Conservation (phyloP, 1,140 invertebrate species). For the Drosophila nigromelanica region DNA sequence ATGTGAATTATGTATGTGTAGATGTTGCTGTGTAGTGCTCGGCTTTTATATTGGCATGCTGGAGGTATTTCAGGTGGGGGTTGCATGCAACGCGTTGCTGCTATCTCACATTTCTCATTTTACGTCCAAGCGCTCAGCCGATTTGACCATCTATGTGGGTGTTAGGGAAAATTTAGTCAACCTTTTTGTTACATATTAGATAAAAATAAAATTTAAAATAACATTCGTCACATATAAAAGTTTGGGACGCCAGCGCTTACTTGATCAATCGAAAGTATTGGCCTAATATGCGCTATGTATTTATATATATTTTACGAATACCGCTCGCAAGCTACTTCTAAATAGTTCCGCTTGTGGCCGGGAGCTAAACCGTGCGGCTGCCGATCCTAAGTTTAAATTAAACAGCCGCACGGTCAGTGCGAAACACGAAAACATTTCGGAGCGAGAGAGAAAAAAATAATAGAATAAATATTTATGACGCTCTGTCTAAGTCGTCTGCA, state of each 20-base stretch:
- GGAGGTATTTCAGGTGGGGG: conserved; percentile 27
- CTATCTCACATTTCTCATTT: conserved; percentile 46
- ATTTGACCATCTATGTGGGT: neutral
- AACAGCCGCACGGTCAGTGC: conserved; percentile 37
- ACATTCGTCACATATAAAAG: neutral
- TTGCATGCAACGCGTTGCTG: conserved; percentile 21
- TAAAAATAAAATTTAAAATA: conserved; percentile 20
- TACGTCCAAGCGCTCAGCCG: conserved; percentile 23
- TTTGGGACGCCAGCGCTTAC: conserved; percentile 42
- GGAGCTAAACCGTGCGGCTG: conserved; percentile 61
- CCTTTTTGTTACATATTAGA: conserved; percentile 24
- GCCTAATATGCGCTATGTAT: conserved; percentile 11
- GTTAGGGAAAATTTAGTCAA: conserved; percentile 5
- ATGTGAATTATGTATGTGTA: conserved; percentile 1
- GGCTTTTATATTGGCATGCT: conserved; percentile 54
- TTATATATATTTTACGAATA: conserved; percentile 14
- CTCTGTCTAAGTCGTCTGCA: conserved; percentile 60
- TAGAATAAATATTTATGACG: conserved; percentile 78
- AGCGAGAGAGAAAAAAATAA: conserved; percentile 33
- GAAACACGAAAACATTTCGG: conserved; percentile 72
- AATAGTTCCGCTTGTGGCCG: conserved; percentile 67
- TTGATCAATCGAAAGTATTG: conserved; percentile 34
- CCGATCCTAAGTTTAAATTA: conserved; percentile 46
- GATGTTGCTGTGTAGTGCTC: conserved; percentile 9
- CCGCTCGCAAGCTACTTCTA: conserved; percentile 33